Percentiles rank a stretch among this genome's conserved stretches.
Conservation (phyloP, 2,113 vertebrate species). For the Ailurus styani region DNA sequence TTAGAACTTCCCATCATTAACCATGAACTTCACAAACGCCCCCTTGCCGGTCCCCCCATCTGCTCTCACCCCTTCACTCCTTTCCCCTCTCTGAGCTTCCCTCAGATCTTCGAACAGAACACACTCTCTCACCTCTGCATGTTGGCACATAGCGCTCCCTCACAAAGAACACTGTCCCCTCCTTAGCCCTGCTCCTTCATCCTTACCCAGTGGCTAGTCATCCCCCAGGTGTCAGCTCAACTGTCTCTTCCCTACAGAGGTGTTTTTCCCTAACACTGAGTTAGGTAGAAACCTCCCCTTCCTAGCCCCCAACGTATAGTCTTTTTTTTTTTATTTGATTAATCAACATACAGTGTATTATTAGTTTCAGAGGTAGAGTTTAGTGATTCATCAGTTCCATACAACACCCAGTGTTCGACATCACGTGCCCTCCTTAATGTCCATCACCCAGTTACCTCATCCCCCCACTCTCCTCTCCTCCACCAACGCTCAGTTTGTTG, state of each 20-base stretch:
- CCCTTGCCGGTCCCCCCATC: not conserved
- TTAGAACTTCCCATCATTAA: not conserved
- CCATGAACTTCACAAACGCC: not conserved
- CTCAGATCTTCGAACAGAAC: not conserved
- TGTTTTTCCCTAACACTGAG: not conserved
- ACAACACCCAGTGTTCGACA: not conserved
- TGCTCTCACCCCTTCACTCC: not conserved
- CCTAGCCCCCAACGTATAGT: fast-evolving
- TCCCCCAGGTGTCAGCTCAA: not conserved
- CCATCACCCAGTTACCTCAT: not conserved
- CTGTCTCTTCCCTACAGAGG: not conserved
- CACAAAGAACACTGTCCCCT: not conserved
- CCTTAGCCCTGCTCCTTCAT: not conserved
- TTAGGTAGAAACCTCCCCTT: not conserved
- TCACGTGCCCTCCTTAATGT: not conserved
- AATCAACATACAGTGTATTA: not conserved
- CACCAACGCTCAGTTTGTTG: not conserved
- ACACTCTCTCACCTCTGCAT: not conserved
- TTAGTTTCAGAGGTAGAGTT: not conserved
- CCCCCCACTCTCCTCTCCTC: not conserved
- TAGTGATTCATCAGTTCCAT: not conserved
- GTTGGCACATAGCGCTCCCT: not conserved
- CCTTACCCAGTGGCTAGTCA: not conserved
- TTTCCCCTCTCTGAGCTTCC: not conserved
- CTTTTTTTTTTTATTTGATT: not conserved